phyloP scores from a whole-genome alignment of 1,140 invertebrate genomes.

The Drosophila sp. region DNA sequence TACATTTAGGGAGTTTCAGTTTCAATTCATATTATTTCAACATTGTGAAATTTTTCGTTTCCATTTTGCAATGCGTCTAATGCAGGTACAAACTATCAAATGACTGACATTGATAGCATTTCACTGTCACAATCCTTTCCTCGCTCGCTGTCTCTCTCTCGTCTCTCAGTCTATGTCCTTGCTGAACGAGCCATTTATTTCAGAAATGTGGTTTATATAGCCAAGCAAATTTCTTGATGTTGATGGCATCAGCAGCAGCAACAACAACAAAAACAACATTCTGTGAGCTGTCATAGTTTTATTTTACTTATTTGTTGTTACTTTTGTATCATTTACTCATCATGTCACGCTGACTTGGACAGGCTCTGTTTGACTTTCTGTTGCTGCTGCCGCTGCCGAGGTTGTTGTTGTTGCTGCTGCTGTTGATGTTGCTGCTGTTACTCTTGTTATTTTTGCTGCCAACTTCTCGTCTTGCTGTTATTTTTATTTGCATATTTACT shows the following conservation, averaged over 20 bases:
- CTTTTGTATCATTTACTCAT: conserved; percentile 69
- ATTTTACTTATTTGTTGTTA: conserved; percentile 23
- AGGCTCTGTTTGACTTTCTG: conserved; percentile 28
- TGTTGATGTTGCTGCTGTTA: conserved; percentile 22
- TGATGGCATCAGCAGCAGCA: conserved; percentile 11
- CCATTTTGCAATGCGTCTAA: conserved; percentile 43
- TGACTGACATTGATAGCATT: conserved; percentile 53
- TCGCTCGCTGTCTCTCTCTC: no score
- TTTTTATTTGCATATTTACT: conserved; percentile 79
- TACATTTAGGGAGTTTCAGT: background rate
- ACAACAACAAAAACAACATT: conserved; percentile 6
- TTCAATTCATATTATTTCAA: background rate
- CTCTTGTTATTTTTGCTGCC: conserved; percentile 37
- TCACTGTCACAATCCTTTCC: conserved; percentile 14
- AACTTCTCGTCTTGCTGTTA: conserved; percentile 57
- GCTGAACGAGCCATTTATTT: background rate
- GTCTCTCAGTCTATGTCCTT: background rate
- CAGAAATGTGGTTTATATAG: conserved; percentile 18
- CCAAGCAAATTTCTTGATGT: conserved; percentile 47
- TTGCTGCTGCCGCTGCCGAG: conserved; percentile 17
- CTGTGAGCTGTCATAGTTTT: conserved; percentile 32
- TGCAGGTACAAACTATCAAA: conserved; percentile 46
- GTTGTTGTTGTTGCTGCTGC: conserved; percentile 25
- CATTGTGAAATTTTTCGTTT: conserved; percentile 24
- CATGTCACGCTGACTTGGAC: conserved; percentile 64